Evolutionary conservation across 2,888 invertebrate genomes (phyloP).

Genomic region (Sclerodermus sp.): DNA sequence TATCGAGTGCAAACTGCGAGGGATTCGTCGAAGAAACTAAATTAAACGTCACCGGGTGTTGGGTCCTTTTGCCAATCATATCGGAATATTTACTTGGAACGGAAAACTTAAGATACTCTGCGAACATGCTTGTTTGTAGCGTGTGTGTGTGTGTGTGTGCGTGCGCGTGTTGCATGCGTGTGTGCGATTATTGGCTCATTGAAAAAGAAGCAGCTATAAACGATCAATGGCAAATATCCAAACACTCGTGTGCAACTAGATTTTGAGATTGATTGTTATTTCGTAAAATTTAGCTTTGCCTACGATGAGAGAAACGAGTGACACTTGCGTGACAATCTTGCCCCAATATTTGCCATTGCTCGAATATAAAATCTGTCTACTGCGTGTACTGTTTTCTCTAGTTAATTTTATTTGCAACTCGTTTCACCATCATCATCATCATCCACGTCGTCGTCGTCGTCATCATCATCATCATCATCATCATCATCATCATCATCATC

Average conservation of each 20-base stretch:
- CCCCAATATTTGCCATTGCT: conserved; percentile 37
- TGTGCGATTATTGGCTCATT: conserved; percentile 18
- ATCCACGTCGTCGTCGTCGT: no score
- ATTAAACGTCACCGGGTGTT: no score
- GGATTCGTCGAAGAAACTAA: no score
- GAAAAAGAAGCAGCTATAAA: conserved; percentile 44
- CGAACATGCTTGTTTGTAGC: no score
- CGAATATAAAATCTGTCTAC: conserved; percentile 41
- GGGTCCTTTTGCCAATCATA: no score
- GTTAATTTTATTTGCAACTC: conserved; percentile 23
- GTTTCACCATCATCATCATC: conserved; percentile 16
- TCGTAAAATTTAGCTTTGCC: background rate
- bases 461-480: no score
- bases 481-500: no score
- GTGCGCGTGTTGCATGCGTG: background rate
- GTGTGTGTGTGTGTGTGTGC: background rate
- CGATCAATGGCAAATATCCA: conserved; percentile 40
- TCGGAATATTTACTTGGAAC: no score
- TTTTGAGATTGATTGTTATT: background rate
- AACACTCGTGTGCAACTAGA: no score
- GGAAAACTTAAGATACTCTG: no score
- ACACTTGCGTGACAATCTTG: no score
- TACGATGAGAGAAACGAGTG: background rate
- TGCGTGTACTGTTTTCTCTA: conserved; percentile 33
- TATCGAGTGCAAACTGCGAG: no score